These are phyloP conservation scores for Synergus japonicus DNA, from an alignment of 2,888 invertebrate genomes.

Conservation along the genomic window DNA sequence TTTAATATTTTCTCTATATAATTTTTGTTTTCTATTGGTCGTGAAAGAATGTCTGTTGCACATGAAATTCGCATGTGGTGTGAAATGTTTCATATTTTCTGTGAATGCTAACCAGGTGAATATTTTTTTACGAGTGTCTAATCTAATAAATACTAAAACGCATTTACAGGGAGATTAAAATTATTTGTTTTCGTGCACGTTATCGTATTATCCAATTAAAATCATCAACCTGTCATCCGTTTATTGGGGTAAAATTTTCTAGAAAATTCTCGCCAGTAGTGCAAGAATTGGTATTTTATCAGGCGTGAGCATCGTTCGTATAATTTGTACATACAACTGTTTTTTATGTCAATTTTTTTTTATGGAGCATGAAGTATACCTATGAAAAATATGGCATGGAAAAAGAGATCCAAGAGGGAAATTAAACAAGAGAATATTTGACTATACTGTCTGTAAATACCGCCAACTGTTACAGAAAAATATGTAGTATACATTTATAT, in stretches of 20 bases:
- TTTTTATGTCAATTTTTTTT: not conserved
- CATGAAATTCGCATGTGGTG: slow-evolving; percentile 34
- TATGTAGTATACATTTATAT: not conserved
- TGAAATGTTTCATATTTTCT: slow-evolving; percentile 35
- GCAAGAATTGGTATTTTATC: not conserved
- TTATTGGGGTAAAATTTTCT: not conserved
- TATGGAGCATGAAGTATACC: slow-evolving; percentile 28
- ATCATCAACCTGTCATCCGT: not conserved
- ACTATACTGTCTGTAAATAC: not conserved
- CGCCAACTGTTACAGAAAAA: not conserved
- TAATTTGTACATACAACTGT: slow-evolving; percentile 14
- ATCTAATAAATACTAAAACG: not conserved
- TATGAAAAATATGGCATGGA: slow-evolving; percentile 31
- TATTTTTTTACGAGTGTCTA: slow-evolving; percentile 2
- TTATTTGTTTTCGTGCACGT: slow-evolving; percentile 13
- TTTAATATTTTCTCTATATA: slow-evolving; percentile 8
- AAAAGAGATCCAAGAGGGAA: not conserved
- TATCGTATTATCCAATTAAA: not conserved
- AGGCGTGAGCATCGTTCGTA: not conserved
- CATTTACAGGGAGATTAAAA: slow-evolving; percentile 3
- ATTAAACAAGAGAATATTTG: slow-evolving; percentile 14
- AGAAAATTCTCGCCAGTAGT: not conserved
- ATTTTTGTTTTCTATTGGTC: slow-evolving; percentile 2
- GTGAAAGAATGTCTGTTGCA: slow-evolving; percentile 40
- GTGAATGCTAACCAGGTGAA: slow-evolving; percentile 25